phyloP scores from a whole-genome alignment of 2,113 vertebrate species.

The Cnemophilus loriae region DNA sequence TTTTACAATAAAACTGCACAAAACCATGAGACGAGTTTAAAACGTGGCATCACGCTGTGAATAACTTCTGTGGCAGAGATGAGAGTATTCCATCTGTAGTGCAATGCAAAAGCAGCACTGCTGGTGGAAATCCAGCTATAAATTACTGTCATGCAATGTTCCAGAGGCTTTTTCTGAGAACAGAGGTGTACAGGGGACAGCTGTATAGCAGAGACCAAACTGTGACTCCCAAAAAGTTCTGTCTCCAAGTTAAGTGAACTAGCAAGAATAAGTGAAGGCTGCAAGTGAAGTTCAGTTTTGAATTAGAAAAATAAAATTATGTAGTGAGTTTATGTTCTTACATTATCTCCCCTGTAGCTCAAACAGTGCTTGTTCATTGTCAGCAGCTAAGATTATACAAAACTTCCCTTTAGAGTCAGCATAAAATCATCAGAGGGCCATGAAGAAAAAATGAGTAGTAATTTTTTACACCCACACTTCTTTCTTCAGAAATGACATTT shows the following conservation, averaged over 20 bases:
- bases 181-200: neutral
- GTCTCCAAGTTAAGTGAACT: neutral
- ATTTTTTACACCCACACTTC: neutral
- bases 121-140: neutral
- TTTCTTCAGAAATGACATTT: conserved; percentile 47
- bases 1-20: neutral
- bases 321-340: neutral
- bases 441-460: neutral
- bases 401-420: neutral
- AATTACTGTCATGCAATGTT: neutral
- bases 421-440: neutral
- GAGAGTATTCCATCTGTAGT: neutral
- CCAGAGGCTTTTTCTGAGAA: neutral
- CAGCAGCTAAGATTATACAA: neutral
- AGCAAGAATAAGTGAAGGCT: neutral
- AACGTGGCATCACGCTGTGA: neutral
- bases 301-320: neutral
- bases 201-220: neutral
- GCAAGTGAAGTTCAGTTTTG: neutral
- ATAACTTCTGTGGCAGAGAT: neutral
- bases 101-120: neutral
- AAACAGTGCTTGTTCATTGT: neutral
- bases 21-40: neutral
- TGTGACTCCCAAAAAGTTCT: neutral
- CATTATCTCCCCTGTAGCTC: neutral